phyloP scores from a whole-genome alignment of 2,888 invertebrate genomes.

The Amiota minor region DNA sequence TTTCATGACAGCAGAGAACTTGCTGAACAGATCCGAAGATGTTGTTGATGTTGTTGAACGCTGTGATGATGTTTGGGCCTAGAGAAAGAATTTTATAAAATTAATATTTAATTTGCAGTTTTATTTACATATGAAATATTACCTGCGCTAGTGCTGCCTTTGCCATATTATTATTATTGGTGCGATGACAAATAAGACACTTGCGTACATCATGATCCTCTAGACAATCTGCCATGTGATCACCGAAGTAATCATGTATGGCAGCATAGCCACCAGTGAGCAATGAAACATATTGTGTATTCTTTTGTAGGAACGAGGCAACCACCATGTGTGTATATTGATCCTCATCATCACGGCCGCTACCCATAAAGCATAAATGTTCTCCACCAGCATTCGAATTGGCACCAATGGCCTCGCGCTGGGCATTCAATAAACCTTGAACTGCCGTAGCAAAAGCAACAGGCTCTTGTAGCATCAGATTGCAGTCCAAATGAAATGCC shows the following conservation, averaged over 20 bases:
- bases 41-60: slow-evolving; percentile 49
- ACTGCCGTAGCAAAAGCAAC: slow-evolving; percentile 95
- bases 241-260: slow-evolving; percentile 87
- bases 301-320: slow-evolving; percentile 95
- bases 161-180: slow-evolving; percentile 43
- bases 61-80: slow-evolving; percentile 44
- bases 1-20: slow-evolving; percentile 90
- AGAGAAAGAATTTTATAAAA: not conserved
- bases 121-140: not conserved
- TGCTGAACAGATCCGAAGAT: slow-evolving; percentile 84
- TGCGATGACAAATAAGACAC: slow-evolving; percentile 84
- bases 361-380: slow-evolving; percentile 93
- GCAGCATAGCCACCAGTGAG: slow-evolving; percentile 92
- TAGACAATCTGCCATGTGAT: slow-evolving; percentile 85
- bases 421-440: slow-evolving; percentile 89
- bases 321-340: slow-evolving; percentile 99
- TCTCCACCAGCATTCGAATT: slow-evolving; percentile 90
- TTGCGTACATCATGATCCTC: slow-evolving; percentile 87
- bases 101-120: not conserved
- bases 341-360: slow-evolving; percentile 94
- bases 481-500: slow-evolving; percentile 98
- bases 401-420: slow-evolving; percentile 88
- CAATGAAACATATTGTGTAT: slow-evolving; percentile 93
- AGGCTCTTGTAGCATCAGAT: slow-evolving; percentile 97
- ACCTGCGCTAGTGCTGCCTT: slow-evolving; percentile 47